These are phyloP conservation scores for Drosophila mimetica DNA, from an alignment of 2,888 invertebrate species.

Conservation along the genomic window DNA sequence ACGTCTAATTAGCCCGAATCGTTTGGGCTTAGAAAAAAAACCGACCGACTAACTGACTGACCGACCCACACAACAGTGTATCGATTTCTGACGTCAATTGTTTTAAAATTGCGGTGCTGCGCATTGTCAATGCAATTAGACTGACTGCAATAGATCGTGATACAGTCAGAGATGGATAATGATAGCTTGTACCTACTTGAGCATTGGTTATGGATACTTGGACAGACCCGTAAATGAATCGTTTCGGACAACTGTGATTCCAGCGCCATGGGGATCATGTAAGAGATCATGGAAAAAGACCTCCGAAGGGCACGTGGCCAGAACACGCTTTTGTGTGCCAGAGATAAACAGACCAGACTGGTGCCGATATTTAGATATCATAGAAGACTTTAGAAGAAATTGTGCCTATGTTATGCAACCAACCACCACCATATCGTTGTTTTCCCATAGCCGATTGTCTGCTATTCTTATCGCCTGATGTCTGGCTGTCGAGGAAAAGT, in stretches of 20 bases:
- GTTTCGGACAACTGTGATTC: conserved; percentile 16
- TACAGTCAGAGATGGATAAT: conserved; percentile 15
- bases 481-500: conserved; percentile 6
- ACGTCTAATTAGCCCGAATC: conserved; percentile 62
- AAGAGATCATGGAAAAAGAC: conserved; percentile 27
- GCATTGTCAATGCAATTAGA: conserved; percentile 62
- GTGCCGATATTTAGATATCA: too few species aligned
- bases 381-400: too few species aligned
- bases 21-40: conserved; percentile 8
- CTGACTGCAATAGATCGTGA: conserved; percentile 23
- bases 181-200: conserved; percentile 16
- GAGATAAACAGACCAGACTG: conserved; percentile 18
- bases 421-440: conserved; percentile 2
- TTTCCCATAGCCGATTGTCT: neutral
- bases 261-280: conserved; percentile 3
- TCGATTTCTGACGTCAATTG: conserved; percentile 60
- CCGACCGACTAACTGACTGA: conserved; percentile 5
- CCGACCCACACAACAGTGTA: conserved; percentile 12
- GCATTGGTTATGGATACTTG: conserved; percentile 38
- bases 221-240: conserved; percentile 14
- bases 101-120: conserved; percentile 46
- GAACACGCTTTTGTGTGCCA: conserved; percentile 19
- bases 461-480: conserved; percentile 14
- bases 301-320: conserved; percentile 21
- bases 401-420: conserved; percentile 14